Conservation (phyloP, 2,797 vertebrate genomes). For the Lacerta bilineata region DNA sequence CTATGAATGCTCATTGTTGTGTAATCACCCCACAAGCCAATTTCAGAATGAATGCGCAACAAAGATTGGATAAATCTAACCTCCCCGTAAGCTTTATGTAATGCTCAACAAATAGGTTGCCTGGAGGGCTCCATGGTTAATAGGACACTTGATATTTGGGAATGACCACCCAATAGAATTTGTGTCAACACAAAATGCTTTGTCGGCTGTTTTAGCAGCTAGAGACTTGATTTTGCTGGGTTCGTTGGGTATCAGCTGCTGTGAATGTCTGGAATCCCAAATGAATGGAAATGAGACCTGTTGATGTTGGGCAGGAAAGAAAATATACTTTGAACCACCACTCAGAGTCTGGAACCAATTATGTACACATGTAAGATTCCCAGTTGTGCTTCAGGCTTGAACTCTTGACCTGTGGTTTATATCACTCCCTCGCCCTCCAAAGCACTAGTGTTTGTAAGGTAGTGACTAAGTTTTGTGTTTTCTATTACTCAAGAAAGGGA, state of each 20-base stretch:
- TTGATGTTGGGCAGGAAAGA: background rate
- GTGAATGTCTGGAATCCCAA: background rate
- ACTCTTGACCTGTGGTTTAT: constrained; percentile 16
- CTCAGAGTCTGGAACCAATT: background rate
- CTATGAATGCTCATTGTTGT: no score
- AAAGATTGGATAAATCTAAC: no score
- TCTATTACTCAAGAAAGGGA: background rate
- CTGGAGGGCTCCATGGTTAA: background rate
- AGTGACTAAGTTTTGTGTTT: background rate
- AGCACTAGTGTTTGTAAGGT: background rate
- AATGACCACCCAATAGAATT: background rate
- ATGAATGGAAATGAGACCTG: constrained; percentile 8
- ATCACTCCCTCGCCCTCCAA: background rate
- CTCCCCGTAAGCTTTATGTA: no score
- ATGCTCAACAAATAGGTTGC: no score
- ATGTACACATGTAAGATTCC: background rate
- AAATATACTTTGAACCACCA: constrained; percentile 10
- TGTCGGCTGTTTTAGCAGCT: no score
- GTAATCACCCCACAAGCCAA: no score
- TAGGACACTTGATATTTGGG: no score
- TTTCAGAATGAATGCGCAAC: no score
- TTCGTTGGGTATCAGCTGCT: background rate
- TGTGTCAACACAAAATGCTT: background rate
- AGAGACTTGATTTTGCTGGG: background rate
- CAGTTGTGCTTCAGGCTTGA: background rate